Evolutionary conservation across 2,888 invertebrate genomes (phyloP).

Genomic region (Folsomia candida): DNA sequence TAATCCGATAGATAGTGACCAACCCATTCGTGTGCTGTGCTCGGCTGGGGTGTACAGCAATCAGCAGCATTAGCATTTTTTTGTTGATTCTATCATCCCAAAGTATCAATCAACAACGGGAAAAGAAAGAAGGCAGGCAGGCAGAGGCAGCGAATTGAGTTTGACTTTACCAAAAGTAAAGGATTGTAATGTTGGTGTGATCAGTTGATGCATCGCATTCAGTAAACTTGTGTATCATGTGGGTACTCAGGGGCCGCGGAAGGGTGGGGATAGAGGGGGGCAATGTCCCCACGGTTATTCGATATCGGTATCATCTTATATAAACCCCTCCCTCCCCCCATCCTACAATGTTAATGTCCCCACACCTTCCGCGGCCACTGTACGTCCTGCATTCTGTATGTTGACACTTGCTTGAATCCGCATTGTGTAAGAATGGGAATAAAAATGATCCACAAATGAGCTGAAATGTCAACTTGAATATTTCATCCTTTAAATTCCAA

Average conservation of each 20-base stretch:
- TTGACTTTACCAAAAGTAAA: neutral
- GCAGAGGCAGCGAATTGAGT: neutral
- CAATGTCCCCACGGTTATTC: no score
- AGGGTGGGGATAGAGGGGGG: no score
- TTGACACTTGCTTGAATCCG: neutral
- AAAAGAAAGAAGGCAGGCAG: neutral
- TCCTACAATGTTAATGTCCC: no score
- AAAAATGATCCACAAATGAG: conserved; percentile 16
- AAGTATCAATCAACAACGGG: neutral
- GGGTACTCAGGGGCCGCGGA: neutral
- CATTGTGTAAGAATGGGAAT: conserved; percentile 4
- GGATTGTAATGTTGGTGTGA: neutral
- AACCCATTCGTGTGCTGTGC: neutral
- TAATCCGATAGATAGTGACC: neutral
- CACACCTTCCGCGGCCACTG: no score
- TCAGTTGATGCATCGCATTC: neutral
- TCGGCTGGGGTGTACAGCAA: neutral
- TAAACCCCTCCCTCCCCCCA: no score
- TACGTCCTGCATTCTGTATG: neutral
- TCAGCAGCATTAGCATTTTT: conserved; percentile 1
- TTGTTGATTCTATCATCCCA: neutral
- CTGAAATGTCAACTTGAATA: conserved; percentile 17
- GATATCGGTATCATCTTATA: no score
- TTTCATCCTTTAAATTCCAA: conserved; percentile 15
- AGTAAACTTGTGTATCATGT: neutral